Percentiles rank a stretch among this genome's conserved stretches.
phyloP scores from a whole-genome alignment of 2,797 vertebrate species.

The Meriones psammophilus region DNA sequence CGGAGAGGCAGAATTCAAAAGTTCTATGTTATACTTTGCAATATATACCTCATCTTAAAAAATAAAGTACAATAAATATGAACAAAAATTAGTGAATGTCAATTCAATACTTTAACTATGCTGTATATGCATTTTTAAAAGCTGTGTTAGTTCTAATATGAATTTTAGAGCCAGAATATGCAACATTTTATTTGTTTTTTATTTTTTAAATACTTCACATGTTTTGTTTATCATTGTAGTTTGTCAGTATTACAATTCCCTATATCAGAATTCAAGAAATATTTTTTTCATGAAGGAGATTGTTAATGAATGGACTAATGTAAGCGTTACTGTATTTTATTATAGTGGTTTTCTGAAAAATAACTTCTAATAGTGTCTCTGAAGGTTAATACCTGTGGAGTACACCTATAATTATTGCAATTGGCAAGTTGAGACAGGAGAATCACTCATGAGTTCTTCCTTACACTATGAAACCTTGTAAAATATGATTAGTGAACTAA shows the following conservation, averaged over 20 bases:
- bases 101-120: not conserved
- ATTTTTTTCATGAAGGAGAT: not conserved
- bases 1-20: not conserved
- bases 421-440: not conserved
- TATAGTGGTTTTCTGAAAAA: not conserved
- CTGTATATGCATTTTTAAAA: not conserved
- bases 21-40: not conserved
- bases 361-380: not conserved
- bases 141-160: not conserved
- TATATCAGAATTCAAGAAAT: not conserved
- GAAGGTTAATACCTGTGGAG: not conserved
- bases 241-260: not conserved
- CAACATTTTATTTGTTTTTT: too few species aligned
- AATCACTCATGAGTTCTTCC: not conserved
- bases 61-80: not conserved
- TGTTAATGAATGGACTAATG: not conserved
- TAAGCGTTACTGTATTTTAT: not conserved
- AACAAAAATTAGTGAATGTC: not conserved
- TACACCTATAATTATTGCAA: not conserved
- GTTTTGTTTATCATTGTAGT: not conserved
- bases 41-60: not conserved
- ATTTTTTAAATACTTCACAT: not conserved
- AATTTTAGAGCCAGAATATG: not conserved
- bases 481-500: not conserved
- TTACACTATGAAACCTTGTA: not conserved